phyloP scores from a whole-genome alignment of 2,797 vertebrate species.

The Rhynchotus rufescens region DNA sequence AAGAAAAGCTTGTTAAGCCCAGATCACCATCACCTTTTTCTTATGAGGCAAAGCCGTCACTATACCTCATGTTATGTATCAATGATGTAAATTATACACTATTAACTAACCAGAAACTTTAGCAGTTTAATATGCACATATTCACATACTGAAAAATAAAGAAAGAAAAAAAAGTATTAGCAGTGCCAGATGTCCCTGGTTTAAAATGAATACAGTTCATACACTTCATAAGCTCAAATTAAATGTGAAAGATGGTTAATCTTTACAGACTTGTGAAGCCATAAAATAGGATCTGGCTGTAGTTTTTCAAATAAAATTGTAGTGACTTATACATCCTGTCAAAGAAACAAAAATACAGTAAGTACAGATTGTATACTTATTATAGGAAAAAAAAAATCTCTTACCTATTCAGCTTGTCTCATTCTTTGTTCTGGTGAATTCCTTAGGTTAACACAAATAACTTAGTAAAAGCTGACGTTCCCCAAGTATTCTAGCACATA shows the following conservation, averaged over 20 bases:
- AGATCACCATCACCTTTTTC: not conserved
- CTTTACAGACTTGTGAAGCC: not conserved
- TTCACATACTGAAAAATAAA: conserved; percentile 35
- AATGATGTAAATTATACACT: not conserved
- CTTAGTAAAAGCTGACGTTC: conserved; percentile 53
- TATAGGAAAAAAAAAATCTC: conserved; percentile 50
- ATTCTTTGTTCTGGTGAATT: conserved; percentile 60
- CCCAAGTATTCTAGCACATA: conserved; percentile 44
- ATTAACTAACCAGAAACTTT: not conserved
- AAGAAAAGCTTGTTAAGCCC: not conserved
- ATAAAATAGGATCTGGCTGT: not conserved
- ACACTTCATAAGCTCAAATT: not conserved
- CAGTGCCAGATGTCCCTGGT: not conserved
- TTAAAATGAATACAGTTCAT: not conserved
- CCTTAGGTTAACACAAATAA: conserved; percentile 65
- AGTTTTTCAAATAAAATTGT: conserved; percentile 7
- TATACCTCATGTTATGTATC: not conserved
- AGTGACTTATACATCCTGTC: not conserved
- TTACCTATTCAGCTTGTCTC: conserved; percentile 74
- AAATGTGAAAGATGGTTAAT: conserved; percentile 6
- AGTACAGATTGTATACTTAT: not conserved
- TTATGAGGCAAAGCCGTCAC: not conserved
- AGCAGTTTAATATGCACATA: not conserved
- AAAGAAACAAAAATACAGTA: conserved; percentile 17
- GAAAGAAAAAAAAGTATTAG: conserved; percentile 42